A percentile compares a stretch with the other conserved stretches of the same genome.
Evolutionary conservation across 2,888 invertebrate genomes (phyloP).

Genomic region (Tetheella fluctuosa): DNA sequence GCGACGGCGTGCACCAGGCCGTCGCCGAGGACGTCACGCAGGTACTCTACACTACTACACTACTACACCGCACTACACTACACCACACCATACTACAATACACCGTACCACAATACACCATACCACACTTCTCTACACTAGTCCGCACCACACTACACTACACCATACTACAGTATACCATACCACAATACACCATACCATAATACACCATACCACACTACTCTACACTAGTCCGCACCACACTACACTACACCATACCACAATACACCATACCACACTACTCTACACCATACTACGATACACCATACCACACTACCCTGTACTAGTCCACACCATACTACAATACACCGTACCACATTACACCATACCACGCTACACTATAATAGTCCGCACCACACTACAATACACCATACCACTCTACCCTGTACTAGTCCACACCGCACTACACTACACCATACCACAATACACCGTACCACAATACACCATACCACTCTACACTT

Average conservation of each 20-base stretch:
- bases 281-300: too few relatives aligned
- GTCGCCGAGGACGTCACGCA: constrained; percentile 95
- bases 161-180: neutral
- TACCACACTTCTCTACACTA: constrained; percentile 21
- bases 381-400: too few relatives aligned
- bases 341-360: too few relatives aligned
- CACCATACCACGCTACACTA: too few relatives aligned
- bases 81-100: neutral
- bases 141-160: neutral
- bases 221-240: neutral
- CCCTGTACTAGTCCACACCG: too few relatives aligned
- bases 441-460: too few relatives aligned
- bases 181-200: too few relatives aligned
- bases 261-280: too few relatives aligned
- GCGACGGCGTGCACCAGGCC: constrained; percentile 94
- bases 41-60: constrained; percentile 31
- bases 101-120: neutral
- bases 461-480: too few relatives aligned
- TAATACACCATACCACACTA: neutral
- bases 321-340: too few relatives aligned
- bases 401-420: too few relatives aligned
- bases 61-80: neutral
- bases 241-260: neutral
- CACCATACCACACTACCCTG: too few relatives aligned
- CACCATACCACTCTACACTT: neutral